Percentiles rank a stretch among this genome's conserved stretches.
These are phyloP conservation scores for Aleiodes sp. DNA, from an alignment of 1,140 invertebrate genomes.

Conservation along the genomic window DNA sequence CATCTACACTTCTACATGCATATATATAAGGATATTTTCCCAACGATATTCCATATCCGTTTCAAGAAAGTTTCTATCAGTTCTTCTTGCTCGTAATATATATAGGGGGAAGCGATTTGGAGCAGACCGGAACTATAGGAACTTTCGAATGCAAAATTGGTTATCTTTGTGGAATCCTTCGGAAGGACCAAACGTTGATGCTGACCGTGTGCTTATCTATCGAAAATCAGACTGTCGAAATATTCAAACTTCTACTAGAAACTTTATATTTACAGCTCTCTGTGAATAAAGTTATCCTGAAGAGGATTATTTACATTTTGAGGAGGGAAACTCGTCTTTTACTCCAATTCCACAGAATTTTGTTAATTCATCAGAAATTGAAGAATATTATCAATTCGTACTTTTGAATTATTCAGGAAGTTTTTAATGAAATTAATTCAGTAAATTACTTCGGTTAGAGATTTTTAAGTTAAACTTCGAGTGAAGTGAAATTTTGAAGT, in stretches of 20 bases:
- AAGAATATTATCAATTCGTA: too few species aligned
- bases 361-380: too few species aligned
- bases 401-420: too few species aligned
- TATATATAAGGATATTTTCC: not conserved
- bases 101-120: not conserved
- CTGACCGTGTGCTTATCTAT: conserved; percentile 20
- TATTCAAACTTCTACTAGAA: not conserved
- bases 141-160: conserved; percentile 11
- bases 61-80: conserved; percentile 10
- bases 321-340: not conserved
- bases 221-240: conserved; percentile 11
- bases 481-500: too few species aligned
- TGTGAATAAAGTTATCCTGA: not conserved
- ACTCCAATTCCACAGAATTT: too few species aligned
- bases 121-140: not conserved
- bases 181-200: not conserved
- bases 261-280: not conserved
- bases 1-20: not conserved
- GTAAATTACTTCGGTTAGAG: too few species aligned
- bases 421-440: too few species aligned
- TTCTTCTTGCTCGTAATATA: not conserved
- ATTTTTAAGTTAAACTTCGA: too few species aligned
- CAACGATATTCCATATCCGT: conserved; percentile 1
- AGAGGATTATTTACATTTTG: not conserved
- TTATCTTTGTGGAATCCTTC: conserved; percentile 25